phyloP scores from a whole-genome alignment of 1,140 invertebrate species.

The Papilio dardanus region DNA sequence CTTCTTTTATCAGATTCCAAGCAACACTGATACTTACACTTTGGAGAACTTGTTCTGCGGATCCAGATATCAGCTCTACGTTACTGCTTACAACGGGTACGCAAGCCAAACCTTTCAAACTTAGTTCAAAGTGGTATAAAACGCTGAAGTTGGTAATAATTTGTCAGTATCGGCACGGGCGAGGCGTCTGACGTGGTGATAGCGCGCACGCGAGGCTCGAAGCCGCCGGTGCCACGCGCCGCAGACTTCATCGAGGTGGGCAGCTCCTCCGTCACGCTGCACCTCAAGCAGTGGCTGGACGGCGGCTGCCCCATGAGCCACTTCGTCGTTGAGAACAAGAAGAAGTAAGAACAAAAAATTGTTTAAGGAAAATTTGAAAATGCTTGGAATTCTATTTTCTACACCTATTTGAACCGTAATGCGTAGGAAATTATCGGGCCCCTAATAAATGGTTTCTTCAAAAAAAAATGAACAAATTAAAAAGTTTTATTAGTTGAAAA shows the following conservation, averaged over 20 bases:
- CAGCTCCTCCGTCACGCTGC: slow-evolving; percentile 94
- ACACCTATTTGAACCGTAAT: too few species aligned
- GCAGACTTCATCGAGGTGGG: slow-evolving; percentile 95
- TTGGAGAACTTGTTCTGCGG: slow-evolving; percentile 94
- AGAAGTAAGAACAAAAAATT: slow-evolving; percentile 87
- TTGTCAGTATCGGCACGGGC: slow-evolving; percentile 91
- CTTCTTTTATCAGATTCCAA: slow-evolving; percentile 77
- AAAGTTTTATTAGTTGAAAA: too few species aligned
- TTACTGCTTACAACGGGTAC: slow-evolving; percentile 95
- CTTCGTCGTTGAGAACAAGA: slow-evolving; percentile 97
- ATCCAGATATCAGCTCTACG: slow-evolving; percentile 95
- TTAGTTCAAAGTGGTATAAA: too few species aligned
- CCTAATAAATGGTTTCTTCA: background rate
- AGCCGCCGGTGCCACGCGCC: slow-evolving; percentile 94
- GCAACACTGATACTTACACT: slow-evolving; percentile 91
- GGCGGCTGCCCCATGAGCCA: slow-evolving; percentile 97
- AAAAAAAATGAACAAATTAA: too few species aligned
- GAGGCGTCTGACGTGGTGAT: slow-evolving; percentile 94
- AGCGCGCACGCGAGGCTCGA: slow-evolving; percentile 93
- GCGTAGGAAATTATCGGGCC: too few species aligned
- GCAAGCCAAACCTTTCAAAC: background rate
- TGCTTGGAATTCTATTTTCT: background rate
- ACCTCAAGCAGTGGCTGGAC: slow-evolving; percentile 96
- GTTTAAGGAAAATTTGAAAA: background rate
- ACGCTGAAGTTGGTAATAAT: too few species aligned